Conservation (phyloP, 2,797 vertebrate species). For the Pseudomugil gertrudae region DNA sequence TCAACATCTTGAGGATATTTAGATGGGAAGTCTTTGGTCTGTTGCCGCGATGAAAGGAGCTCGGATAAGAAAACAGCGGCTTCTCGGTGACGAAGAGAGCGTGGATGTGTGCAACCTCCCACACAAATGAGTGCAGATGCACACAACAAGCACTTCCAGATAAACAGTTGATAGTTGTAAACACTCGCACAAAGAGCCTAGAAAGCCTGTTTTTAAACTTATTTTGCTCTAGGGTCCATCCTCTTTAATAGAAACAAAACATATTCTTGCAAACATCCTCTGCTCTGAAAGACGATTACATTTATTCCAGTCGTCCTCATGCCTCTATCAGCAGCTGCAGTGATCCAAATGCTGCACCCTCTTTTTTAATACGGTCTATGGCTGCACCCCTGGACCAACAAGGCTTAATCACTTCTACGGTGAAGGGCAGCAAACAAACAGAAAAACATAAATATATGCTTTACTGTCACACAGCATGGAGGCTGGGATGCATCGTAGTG, state of each 20-base stretch:
- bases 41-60: constrained; percentile 45
- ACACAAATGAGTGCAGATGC: constrained; percentile 28
- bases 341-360: constrained; percentile 11
- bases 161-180: neutral
- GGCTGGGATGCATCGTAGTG: neutral
- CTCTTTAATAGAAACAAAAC: constrained; percentile 9
- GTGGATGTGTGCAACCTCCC: constrained; percentile 35
- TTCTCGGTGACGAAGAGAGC: constrained; percentile 15
- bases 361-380: no score
- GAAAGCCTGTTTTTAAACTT: constrained; percentile 15
- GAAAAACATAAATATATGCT: neutral
- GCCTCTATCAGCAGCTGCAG: constrained; percentile 37
- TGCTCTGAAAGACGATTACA: constrained; percentile 26
- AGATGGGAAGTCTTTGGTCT: constrained; percentile 46
- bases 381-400: constrained; percentile 25
- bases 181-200: neutral
- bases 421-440: neutral
- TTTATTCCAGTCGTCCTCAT: constrained; percentile 36
- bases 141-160: constrained; percentile 13
- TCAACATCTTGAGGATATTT: constrained; percentile 63
- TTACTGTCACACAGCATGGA: neutral
- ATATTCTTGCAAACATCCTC: constrained; percentile 25
- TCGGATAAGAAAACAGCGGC: constrained; percentile 31
- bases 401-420: constrained; percentile 26
- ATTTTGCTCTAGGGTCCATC: constrained; percentile 45